Base-by-base conservation (phyloP, 2,113 vertebrate genomes). In the Natator depressus region DNA sequence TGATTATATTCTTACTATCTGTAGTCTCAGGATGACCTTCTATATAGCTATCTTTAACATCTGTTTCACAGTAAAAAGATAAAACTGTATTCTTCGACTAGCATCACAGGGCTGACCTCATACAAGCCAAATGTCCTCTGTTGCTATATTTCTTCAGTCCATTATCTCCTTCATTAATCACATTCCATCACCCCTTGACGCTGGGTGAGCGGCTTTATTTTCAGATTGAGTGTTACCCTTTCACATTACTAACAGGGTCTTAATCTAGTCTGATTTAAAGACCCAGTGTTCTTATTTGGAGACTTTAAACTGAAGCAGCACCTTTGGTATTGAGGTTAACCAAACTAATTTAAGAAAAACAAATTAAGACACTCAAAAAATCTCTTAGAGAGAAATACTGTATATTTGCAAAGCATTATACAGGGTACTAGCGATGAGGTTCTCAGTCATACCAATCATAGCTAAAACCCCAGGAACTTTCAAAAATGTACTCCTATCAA, bases 351-450 rank as follows among this genome's bases (percentile, higher is more conserved):
- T 46, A 1, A 0, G 78, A 2, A 13, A 62, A 84, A 55, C 31
- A 89, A 82, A 86, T 78, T 47, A 78, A 78, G 42, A 47, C 6
- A 24, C 42, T 78, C 42, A 78, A 76, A 76, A 76, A 46, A 46
- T 27, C n/a, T 0, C 1, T 47, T n/a, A 5, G 10, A 24, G 10
- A 59, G 10, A 42, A 0, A 1, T 5, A 2, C 5, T 0, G 0
- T 0, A 1, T 2, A 69, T 25, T 12, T 7, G 38, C 20, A 13
- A 11, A 57, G 85, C 1, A 42, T 3, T 55, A 3, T 0, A 3
- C 17, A 80, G 46, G 65, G 31, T 46, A 80, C 49, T 5, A 76
- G 12, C 17, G 4, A 6, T 13, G 19, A 80, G 38, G 55, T 46
- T 76, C 62, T 51, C 50, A 4, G 76, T 17, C 57, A 5, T 11